Conservation (phyloP, 2,113 vertebrate genomes). For the Sorex araneus region DNA sequence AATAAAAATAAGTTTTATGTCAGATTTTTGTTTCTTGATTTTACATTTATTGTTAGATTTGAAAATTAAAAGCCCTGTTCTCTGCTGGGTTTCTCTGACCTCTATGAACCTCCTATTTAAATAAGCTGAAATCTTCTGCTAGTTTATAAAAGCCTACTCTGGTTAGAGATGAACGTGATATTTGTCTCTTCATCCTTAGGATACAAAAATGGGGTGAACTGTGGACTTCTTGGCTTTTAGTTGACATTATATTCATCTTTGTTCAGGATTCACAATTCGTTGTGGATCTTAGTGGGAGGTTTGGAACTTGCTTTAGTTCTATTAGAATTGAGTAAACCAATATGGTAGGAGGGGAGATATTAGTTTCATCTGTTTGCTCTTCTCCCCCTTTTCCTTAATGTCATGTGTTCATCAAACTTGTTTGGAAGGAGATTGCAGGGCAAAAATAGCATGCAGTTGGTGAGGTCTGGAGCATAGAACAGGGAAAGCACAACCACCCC, state of each 20-base stretch:
- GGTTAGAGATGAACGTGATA: too few species aligned
- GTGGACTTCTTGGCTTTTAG: not conserved
- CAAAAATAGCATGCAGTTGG: constrained; percentile 7
- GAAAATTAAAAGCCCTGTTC: not conserved
- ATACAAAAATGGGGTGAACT: not conserved
- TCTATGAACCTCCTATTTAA: not conserved
- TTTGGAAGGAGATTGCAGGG: constrained; percentile 61
- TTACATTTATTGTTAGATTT: constrained; percentile 18
- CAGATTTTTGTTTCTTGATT: constrained; percentile 32
- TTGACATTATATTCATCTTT: not conserved
- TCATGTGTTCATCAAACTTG: constrained; percentile 35
- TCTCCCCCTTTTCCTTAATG: constrained; percentile 64
- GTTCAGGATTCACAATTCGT: not conserved
- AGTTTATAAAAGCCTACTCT: constrained; percentile 1
- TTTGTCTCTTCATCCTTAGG: not conserved
- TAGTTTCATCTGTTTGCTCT: constrained; percentile 3
- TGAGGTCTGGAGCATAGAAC: constrained; percentile 68
- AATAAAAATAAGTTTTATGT: constrained; percentile 32
- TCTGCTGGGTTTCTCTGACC: constrained; percentile 15
- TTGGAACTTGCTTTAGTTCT: constrained; percentile 65
- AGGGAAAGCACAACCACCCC: constrained; percentile 37
- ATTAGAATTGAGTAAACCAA: not conserved
- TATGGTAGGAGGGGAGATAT: not conserved
- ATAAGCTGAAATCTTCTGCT: not conserved
- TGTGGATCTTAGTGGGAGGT: constrained; percentile 57